A percentile compares a stretch with the other conserved stretches of the same genome.
These are phyloP conservation scores for Ditula angustiorana DNA, from an alignment of 2,888 invertebrate species.

Conservation along the genomic window DNA sequence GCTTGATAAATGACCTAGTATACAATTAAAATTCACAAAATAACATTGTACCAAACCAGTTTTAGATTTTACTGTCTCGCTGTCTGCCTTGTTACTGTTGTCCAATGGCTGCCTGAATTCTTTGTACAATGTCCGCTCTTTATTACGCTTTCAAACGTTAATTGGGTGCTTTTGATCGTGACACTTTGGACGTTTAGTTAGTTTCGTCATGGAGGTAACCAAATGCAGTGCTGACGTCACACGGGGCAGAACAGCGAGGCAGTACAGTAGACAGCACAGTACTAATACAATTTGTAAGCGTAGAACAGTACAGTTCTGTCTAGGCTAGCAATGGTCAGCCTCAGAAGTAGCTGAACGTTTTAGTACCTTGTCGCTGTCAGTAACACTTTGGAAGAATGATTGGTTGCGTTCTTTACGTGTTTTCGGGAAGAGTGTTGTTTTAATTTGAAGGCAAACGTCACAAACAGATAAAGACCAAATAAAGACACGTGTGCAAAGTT, in stretches of 20 bases:
- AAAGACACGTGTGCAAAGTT: too few relatives aligned
- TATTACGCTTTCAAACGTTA: not conserved
- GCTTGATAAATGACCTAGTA: conserved; percentile 65
- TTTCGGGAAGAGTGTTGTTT: too few relatives aligned
- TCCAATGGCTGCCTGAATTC: conserved; percentile 4
- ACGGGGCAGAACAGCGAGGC: not conserved
- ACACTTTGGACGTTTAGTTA: not conserved
- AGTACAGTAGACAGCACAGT: too few relatives aligned
- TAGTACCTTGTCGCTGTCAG: too few relatives aligned
- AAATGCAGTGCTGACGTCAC: not conserved
- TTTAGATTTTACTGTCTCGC: conserved; percentile 19
- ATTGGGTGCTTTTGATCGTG: not conserved
- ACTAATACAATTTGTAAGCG: too few relatives aligned
- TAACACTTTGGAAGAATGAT: too few relatives aligned
- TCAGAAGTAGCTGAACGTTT: too few relatives aligned
- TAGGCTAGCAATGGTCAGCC: too few relatives aligned
- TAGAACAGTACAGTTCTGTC: too few relatives aligned
- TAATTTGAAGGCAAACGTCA: too few relatives aligned
- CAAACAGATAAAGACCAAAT: too few relatives aligned
- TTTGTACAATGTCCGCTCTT: not conserved
- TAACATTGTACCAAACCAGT: conserved; percentile 13
- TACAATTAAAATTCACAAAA: conserved; percentile 64
- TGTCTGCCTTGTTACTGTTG: conserved; percentile 9
- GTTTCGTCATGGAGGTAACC: not conserved
- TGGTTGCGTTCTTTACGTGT: too few relatives aligned